Evolutionary conservation across 2,797 vertebrate genomes (phyloP).

Genomic region (Phalanger gymnotis): DNA sequence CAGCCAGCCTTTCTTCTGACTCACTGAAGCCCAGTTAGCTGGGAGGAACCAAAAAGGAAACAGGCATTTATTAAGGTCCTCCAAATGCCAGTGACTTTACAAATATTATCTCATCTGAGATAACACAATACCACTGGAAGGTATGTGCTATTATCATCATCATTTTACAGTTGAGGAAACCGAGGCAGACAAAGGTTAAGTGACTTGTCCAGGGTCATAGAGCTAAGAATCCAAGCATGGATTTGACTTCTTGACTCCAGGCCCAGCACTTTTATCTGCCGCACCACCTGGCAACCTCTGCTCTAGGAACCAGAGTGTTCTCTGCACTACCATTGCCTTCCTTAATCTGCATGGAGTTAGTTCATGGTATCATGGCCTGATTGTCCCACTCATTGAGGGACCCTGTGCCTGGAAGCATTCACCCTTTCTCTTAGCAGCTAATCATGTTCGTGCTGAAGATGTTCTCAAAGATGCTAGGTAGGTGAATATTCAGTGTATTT

Average conservation of each 20-base stretch:
- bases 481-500: slow-evolving; percentile 61
- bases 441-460: slow-evolving; percentile 64
- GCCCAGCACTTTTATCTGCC: neutral
- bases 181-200: neutral
- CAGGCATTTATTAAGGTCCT: neutral
- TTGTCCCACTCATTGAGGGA: neutral
- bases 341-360: too few relatives aligned
- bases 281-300: neutral
- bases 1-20: neutral
- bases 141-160: neutral
- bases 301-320: too few relatives aligned
- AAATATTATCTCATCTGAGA: neutral
- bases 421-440: slow-evolving; percentile 39
- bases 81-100: neutral
- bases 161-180: neutral
- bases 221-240: neutral
- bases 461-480: slow-evolving; percentile 43
- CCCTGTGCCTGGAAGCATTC: slow-evolving; percentile 17
- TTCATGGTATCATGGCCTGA: too few relatives aligned
- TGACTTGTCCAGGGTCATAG: neutral
- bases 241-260: neutral
- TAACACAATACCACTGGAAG: neutral
- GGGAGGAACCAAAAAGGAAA: neutral
- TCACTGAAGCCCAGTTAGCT: neutral
- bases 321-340: neutral